A percentile compares a stretch with the other conserved stretches of the same genome.
phyloP scores from a whole-genome alignment of 2,113 vertebrate species.

The Crocuta crocuta region DNA sequence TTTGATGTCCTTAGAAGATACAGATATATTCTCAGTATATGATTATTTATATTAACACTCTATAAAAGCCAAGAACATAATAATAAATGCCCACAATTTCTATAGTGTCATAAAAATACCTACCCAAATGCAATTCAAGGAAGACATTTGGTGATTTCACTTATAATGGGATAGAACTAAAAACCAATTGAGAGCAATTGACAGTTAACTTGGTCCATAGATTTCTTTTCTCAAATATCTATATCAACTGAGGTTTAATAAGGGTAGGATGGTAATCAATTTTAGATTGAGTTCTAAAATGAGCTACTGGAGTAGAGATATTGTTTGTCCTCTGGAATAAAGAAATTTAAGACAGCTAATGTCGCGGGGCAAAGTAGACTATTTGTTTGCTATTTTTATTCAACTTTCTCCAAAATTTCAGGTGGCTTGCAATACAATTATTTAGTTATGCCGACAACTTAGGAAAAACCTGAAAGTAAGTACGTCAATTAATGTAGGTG shows the following conservation, averaged over 20 bases:
- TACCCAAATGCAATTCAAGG: constrained; percentile 1
- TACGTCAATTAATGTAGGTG: not conserved
- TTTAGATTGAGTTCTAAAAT: constrained; percentile 43
- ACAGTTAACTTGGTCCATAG: not conserved
- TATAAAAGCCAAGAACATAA: not conserved
- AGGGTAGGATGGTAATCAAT: not conserved
- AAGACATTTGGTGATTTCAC: constrained; percentile 37
- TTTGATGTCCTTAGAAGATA: not conserved
- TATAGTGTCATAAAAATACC: not conserved
- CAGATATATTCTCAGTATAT: not conserved
- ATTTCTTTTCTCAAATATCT: constrained; percentile 41
- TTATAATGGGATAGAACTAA: not conserved
- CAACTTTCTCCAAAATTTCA: not conserved
- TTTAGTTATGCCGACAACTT: not conserved
- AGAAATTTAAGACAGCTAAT: not conserved
- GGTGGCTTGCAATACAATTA: not conserved
- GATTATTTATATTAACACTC: not conserved
- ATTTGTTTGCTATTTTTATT: not conserved
- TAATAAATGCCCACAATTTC: not conserved
- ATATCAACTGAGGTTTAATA: constrained; percentile 34
- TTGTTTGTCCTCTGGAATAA: not conserved
- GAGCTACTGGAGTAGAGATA: not conserved
- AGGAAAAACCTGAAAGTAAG: not conserved
- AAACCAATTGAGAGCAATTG: not conserved
- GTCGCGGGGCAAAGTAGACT: not conserved